phyloP scores from a whole-genome alignment of 2,888 invertebrate species.

The Polydrusus pterygomalis region DNA sequence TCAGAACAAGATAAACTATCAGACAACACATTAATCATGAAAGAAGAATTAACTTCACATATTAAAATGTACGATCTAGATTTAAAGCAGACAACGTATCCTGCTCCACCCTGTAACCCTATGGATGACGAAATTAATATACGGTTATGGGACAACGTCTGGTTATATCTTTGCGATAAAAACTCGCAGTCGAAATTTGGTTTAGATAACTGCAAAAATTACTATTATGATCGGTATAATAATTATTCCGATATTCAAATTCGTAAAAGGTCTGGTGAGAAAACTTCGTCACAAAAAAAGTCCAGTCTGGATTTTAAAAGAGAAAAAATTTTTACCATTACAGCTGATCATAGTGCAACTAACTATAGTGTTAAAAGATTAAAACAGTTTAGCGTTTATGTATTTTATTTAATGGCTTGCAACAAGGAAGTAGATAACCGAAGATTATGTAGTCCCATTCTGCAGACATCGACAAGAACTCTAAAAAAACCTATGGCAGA shows the following conservation, averaged over 20 bases:
- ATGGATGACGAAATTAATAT: constrained; percentile 39
- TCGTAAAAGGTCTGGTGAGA: constrained; percentile 18
- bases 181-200: constrained; percentile 56
- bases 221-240: constrained; percentile 46
- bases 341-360: constrained; percentile 53
- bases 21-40: neutral
- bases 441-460: constrained; percentile 72
- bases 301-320: constrained; percentile 3
- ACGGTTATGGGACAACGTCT: constrained; percentile 31
- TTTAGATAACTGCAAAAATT: constrained; percentile 56
- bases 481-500: constrained; percentile 69
- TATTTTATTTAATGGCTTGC: constrained; percentile 78
- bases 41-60: neutral
- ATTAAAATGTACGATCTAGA: constrained; percentile 10
- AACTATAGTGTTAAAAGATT: constrained; percentile 68
- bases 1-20: neutral
- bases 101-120: constrained; percentile 14
- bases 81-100: constrained; percentile 2
- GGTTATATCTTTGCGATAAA: constrained; percentile 56
- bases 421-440: constrained; percentile 73
- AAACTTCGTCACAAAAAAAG: constrained; percentile 24
- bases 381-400: constrained; percentile 76
- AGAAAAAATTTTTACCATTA: constrained; percentile 16
- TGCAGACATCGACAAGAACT: constrained; percentile 74
- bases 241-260: constrained; percentile 15